These are phyloP conservation scores for Apodemia duryi DNA, from an alignment of 2,888 invertebrate genomes.

Conservation along the genomic window DNA sequence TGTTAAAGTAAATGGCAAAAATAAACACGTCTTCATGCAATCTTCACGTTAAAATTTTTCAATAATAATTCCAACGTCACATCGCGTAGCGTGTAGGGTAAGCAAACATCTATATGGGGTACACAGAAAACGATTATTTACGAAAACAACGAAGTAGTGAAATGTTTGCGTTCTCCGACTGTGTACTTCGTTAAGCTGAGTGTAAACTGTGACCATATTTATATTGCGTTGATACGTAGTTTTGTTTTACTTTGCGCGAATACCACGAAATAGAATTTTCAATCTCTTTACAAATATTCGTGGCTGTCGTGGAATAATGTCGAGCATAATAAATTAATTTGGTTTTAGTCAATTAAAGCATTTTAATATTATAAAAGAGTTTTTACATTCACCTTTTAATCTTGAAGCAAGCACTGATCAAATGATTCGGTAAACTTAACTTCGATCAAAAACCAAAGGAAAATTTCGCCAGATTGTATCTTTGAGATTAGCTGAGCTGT, in stretches of 20 bases:
- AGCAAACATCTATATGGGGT: background rate
- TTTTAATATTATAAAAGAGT: background rate
- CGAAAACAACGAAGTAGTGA: constrained; percentile 7
- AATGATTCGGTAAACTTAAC: no score
- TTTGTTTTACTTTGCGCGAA: constrained; percentile 2
- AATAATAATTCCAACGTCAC: background rate
- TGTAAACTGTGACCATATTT: constrained; percentile 9
- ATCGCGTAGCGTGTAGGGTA: background rate
- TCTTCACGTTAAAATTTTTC: background rate
- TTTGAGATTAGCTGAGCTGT: no score
- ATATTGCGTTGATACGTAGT: constrained; percentile 10
- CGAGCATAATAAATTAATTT: background rate
- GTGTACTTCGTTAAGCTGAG: constrained; percentile 9
- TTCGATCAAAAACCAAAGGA: no score
- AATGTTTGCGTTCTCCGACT: constrained; percentile 4
- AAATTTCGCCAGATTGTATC: no score
- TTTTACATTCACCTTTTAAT: background rate
- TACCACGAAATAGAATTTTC: constrained; percentile 13
- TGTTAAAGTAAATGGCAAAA: no score
- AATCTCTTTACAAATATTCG: background rate
- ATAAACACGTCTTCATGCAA: no score
- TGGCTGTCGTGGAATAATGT: background rate
- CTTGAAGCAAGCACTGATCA: no score
- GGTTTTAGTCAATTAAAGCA: background rate
- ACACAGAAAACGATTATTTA: constrained; percentile 16